These are phyloP conservation scores for Peromyscus aztecus DNA, from an alignment of 2,797 vertebrate genomes.

Conservation along the genomic window DNA sequence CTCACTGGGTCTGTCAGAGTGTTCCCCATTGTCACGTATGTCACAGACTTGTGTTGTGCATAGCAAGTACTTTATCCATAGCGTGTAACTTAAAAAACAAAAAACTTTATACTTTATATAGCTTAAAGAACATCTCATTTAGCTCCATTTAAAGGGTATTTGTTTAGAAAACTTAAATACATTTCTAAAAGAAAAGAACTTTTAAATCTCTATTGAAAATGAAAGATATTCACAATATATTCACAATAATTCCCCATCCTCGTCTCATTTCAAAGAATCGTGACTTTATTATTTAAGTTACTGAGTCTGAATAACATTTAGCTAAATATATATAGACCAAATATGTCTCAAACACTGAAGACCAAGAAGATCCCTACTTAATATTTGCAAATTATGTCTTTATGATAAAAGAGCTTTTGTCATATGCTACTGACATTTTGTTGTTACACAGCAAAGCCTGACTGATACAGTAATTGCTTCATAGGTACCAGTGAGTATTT, in stretches of 20 bases:
- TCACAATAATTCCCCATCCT: neutral
- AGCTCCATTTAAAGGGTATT: neutral
- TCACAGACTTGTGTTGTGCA: neutral
- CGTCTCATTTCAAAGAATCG: neutral
- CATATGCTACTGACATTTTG: constrained; percentile 7
- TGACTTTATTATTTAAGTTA: neutral
- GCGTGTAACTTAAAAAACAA: neutral
- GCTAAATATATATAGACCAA: neutral
- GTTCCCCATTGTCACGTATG: neutral
- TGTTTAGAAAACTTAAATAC: neutral
- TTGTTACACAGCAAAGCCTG: constrained; percentile 34
- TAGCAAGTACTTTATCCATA: neutral
- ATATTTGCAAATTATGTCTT: neutral
- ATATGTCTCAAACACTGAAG: neutral
- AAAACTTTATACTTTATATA: neutral
- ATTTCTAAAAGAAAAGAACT: neutral
- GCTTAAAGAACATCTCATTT: neutral
- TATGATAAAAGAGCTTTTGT: neutral
- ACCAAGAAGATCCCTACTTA: neutral
- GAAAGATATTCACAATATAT: neutral
- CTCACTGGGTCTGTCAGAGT: neutral
- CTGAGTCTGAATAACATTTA: neutral
- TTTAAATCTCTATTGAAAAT: neutral
- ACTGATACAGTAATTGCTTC: neutral
- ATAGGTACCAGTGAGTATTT: constrained; percentile 13